Evolutionary conservation across 1,140 invertebrate species (phyloP).

Genomic region (Aculops lycopersici): DNA sequence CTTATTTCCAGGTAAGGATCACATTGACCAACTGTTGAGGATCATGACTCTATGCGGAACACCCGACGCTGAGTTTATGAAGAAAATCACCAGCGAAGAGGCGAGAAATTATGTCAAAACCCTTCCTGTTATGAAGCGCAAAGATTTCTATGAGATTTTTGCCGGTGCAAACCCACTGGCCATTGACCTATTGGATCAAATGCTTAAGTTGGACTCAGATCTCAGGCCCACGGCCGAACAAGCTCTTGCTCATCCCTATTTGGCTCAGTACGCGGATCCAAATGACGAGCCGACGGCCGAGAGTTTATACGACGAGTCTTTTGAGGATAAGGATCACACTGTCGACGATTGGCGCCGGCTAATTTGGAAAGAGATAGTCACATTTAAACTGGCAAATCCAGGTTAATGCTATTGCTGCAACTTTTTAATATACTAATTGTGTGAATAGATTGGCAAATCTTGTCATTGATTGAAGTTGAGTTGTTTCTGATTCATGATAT

Average conservation of each 20-base stretch:
- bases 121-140: constrained; percentile 49
- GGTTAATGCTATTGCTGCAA: too few species aligned
- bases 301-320: constrained; percentile 55
- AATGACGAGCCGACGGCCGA: constrained; percentile 56
- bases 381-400: too few species aligned
- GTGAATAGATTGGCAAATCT: too few species aligned
- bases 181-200: constrained; percentile 65
- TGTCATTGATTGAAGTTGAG: too few species aligned
- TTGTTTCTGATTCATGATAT: too few species aligned
- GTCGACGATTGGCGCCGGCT: constrained; percentile 79
- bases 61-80: constrained; percentile 41
- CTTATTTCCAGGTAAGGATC: constrained; percentile 83
- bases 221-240: constrained; percentile 64
- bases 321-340: constrained; percentile 66
- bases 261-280: constrained; percentile 65
- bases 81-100: constrained; percentile 59
- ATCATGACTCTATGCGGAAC: constrained; percentile 57
- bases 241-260: constrained; percentile 57
- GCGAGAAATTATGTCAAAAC: constrained; percentile 78
- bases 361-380: too few species aligned
- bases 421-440: too few species aligned
- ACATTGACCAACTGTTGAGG: constrained; percentile 65
- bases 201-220: constrained; percentile 80
- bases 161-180: constrained; percentile 62
- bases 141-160: constrained; percentile 65